Percentiles rank a stretch among this genome's conserved stretches.
Evolutionary conservation across 2,888 invertebrate species (phyloP).

Genomic region (Catocala sponsa): DNA sequence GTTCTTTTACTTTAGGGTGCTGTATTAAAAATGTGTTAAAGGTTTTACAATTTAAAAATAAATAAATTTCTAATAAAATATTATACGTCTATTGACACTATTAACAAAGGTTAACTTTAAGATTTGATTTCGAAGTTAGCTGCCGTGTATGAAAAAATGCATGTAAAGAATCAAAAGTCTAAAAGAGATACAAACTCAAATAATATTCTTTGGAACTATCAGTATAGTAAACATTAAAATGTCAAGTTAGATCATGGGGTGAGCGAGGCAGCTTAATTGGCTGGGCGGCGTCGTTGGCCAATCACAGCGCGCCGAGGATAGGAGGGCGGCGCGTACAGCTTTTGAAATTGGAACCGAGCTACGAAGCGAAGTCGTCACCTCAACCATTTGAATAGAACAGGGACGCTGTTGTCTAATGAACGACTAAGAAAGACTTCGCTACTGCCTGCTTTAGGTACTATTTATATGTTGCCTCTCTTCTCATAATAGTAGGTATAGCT

Average conservation of each 20-base stretch:
- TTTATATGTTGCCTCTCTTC: background rate
- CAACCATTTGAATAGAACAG: conserved; percentile 47
- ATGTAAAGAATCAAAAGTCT: conserved; percentile 12
- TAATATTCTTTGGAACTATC: conserved; percentile 54
- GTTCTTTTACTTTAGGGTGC: background rate
- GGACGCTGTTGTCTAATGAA: conserved; percentile 44
- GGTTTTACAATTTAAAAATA: too few species aligned
- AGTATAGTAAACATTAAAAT: conserved; percentile 82
- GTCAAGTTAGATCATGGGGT: conserved; percentile 78
- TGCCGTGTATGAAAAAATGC: too few species aligned
- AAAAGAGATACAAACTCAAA: conserved; percentile 35
- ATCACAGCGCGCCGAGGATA: conserved; percentile 64
- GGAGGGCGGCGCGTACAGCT: conserved; percentile 77
- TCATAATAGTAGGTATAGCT: too few species aligned
- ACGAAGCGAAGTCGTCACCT: conserved; percentile 80
- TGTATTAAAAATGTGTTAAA: background rate
- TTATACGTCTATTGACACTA: too few species aligned
- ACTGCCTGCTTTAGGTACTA: conserved; percentile 2
- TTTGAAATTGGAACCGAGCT: conserved; percentile 75
- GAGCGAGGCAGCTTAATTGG: conserved; percentile 80
- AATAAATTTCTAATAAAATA: too few species aligned
- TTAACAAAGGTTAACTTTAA: too few species aligned
- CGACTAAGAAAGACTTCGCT: conserved; percentile 13
- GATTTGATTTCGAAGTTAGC: too few species aligned
- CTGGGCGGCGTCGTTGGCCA: conserved; percentile 79